Evolutionary conservation across 2,888 invertebrate genomes (phyloP).

Genomic region (Rhabditoides inermis): DNA sequence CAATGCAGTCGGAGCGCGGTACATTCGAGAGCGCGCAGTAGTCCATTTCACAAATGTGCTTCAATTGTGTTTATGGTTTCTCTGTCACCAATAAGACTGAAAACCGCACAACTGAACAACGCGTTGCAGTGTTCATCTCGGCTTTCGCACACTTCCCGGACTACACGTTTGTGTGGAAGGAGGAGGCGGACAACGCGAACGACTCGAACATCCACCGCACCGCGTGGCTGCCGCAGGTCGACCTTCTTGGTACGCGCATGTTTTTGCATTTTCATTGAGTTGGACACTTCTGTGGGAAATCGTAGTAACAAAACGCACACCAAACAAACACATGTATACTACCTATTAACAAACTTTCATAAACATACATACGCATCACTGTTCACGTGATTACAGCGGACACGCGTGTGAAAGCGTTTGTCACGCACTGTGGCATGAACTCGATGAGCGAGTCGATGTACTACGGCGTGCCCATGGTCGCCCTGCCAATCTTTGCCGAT

Average conservation of each 20-base stretch:
- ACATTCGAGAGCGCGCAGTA: no score
- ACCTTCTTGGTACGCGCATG: constrained; percentile 10
- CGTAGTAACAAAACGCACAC: background rate
- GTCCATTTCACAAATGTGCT: no score
- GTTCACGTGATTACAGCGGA: constrained; percentile 9
- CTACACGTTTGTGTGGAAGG: constrained; percentile 15
- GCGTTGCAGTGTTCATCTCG: constrained; percentile 13
- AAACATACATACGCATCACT: background rate
- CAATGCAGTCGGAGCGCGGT: no score
- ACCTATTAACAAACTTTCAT: background rate
- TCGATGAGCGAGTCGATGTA: constrained; percentile 13
- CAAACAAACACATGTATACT: background rate
- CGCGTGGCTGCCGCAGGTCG: constrained; percentile 17
- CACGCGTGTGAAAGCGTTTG: constrained; percentile 12
- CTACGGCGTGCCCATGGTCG: constrained; percentile 16
- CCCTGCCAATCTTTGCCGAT: constrained; percentile 17
- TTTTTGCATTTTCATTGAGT: background rate
- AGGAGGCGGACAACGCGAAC: constrained; percentile 5
- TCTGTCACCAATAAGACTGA: no score
- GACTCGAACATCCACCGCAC: constrained; percentile 11
- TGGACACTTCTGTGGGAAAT: background rate
- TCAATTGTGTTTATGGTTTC: no score
- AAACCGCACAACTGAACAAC: no score
- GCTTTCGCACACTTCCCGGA: constrained; percentile 14
- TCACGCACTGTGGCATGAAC: constrained; percentile 21